These are phyloP conservation scores for Torymus texanus DNA, from an alignment of 2,888 invertebrate species.

Conservation along the genomic window DNA sequence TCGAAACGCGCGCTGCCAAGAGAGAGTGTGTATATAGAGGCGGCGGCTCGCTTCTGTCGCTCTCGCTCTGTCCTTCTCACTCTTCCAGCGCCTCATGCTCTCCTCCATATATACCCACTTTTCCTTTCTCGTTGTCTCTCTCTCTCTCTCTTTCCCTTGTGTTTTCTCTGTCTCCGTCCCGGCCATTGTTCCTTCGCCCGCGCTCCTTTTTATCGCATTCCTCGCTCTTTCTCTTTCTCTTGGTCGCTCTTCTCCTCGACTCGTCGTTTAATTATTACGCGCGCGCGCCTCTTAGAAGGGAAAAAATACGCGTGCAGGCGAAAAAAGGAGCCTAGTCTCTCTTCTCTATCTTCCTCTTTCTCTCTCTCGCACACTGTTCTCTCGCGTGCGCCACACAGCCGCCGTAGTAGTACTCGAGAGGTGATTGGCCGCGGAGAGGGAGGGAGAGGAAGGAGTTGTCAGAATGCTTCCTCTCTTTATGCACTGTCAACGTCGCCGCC, in stretches of 20 bases:
- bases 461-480: slow-evolving; percentile 25
- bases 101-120: slow-evolving; percentile 34
- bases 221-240: slow-evolving; percentile 17
- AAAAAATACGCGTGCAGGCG: no score
- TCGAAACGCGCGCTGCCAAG: no score
- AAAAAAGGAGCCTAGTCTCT: no score
- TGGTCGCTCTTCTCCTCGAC: not conserved
- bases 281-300: not conserved
- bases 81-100: slow-evolving; percentile 1
- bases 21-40: slow-evolving; percentile 11
- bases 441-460: slow-evolving; percentile 49
- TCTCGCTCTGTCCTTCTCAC: slow-evolving; percentile 24
- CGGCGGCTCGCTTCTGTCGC: slow-evolving; percentile 47
- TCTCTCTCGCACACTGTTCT: no score
- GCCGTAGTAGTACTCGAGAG: slow-evolving; percentile 12
- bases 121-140: slow-evolving; percentile 36
- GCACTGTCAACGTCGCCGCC: slow-evolving; percentile 24
- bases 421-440: slow-evolving; percentile 45
- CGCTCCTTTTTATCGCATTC: not conserved
- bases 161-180: slow-evolving; percentile 16
- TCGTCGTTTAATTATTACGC: slow-evolving; percentile 27
- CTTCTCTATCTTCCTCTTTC: no score
- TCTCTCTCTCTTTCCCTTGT: not conserved
- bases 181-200: slow-evolving; percentile 37
- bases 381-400: no score